phyloP scores from a whole-genome alignment of 2,888 invertebrate species.

The Cordilura impudica region DNA sequence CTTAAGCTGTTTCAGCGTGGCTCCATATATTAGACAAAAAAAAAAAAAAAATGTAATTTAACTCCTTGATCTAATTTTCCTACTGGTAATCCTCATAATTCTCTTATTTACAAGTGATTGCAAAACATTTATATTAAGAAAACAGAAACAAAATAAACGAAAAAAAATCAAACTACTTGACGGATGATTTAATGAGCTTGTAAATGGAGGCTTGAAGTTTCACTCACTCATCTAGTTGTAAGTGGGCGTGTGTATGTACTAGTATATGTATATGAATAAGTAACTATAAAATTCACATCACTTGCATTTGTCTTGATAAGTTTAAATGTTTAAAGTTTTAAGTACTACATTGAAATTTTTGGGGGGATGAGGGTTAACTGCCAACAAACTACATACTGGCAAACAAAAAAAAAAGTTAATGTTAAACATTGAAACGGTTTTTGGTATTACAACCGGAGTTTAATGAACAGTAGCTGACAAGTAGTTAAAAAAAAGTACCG shows the following conservation, averaged over 20 bases:
- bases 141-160: not conserved
- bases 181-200: conserved; percentile 35
- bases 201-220: conserved; percentile 26
- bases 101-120: conserved; percentile 13
- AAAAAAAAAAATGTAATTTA: no score
- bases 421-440: conserved; percentile 14
- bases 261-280: not conserved
- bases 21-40: no score
- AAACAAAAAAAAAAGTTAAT: not conserved
- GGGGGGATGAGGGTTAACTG: not conserved
- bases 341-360: conserved; percentile 21
- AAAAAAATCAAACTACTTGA: not conserved
- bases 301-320: conserved; percentile 47
- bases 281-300: conserved; percentile 21
- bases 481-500: not conserved
- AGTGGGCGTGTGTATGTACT: not conserved
- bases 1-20: no score
- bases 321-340: conserved; percentile 36
- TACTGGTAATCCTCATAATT: not conserved
- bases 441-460: not conserved
- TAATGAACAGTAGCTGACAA: not conserved
- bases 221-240: conserved; percentile 19
- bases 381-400: not conserved
- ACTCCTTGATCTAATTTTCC: not conserved
- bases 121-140: conserved; percentile 24